Percentiles rank a stretch among this genome's conserved stretches.
Conservation (phyloP, 2,888 invertebrate species). For the Graphium colonna region DNA sequence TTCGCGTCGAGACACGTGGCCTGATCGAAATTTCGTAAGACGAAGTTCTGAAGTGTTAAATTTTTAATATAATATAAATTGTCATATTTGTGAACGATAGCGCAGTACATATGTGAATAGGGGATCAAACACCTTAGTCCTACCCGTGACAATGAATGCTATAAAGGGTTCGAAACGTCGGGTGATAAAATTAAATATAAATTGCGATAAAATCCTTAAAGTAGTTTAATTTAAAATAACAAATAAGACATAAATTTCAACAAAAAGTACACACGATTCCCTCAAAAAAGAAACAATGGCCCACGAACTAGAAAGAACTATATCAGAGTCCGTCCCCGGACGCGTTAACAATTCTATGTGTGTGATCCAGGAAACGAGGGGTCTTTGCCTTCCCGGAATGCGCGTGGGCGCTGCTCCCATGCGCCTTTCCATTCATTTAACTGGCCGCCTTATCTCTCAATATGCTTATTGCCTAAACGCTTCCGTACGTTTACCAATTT, state of each 20-base stretch:
- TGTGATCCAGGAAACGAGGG: constrained; percentile 71
- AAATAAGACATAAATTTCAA: not conserved
- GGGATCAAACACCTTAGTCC: too few species aligned
- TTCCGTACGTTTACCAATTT: constrained; percentile 33
- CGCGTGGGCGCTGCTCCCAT: constrained; percentile 62
- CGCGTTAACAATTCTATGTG: constrained; percentile 36
- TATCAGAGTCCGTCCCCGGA: constrained; percentile 16
- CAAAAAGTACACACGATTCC: not conserved
- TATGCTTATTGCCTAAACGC: constrained; percentile 57
- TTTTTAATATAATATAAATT: too few species aligned
- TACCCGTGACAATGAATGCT: too few species aligned
- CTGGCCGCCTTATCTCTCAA: constrained; percentile 74
- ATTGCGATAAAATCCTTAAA: too few species aligned
- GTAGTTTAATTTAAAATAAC: too few species aligned
- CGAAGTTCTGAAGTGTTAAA: too few species aligned
- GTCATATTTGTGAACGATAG: too few species aligned
- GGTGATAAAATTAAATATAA: not conserved
- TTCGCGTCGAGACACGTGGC: too few species aligned
- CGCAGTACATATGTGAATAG: too few species aligned
- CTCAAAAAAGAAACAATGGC: not conserved
- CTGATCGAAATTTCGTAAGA: too few species aligned
- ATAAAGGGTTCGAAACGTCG: too few species aligned
- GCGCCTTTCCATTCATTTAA: constrained; percentile 76
- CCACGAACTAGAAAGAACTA: constrained; percentile 25
- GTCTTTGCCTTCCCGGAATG: constrained; percentile 78